These are phyloP conservation scores for Nasonovia ribisnigri DNA, from an alignment of 2,888 invertebrate genomes.

Conservation along the genomic window DNA sequence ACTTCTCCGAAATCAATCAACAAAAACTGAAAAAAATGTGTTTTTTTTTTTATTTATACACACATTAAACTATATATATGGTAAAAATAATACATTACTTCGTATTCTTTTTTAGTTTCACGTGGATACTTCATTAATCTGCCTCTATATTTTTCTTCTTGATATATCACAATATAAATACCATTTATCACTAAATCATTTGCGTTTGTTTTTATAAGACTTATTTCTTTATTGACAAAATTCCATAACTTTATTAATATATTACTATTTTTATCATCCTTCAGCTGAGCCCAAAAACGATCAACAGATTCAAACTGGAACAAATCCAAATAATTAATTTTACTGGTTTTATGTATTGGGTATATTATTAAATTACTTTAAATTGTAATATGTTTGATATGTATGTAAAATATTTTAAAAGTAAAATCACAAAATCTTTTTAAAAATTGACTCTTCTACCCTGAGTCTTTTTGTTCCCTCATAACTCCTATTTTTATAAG, in stretches of 20 bases:
- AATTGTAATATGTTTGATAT: background rate
- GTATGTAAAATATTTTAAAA: no score
- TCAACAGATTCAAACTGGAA: constrained; percentile 63
- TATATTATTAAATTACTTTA: background rate
- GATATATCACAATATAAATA: constrained; percentile 53
- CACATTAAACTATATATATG: constrained; percentile 70
- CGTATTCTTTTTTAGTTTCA: background rate
- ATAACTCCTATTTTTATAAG: background rate
- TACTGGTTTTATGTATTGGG: background rate
- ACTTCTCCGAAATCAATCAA: constrained; percentile 85
- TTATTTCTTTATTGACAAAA: background rate
- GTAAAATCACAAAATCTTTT: background rate
- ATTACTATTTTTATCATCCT: background rate
- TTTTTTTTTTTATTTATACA: background rate
- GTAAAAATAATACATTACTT: constrained; percentile 73
- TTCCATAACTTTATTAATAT: background rate
- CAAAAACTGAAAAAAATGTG: constrained; percentile 75
- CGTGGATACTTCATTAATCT: background rate
- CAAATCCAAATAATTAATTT: background rate
- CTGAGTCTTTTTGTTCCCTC: background rate
- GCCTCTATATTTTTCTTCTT: constrained; percentile 40
- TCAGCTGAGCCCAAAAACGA: constrained; percentile 66
- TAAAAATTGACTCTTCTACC: background rate
- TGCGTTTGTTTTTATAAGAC: background rate
- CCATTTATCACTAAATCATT: constrained; percentile 14